Base-by-base conservation (phyloP, 2,113 vertebrate species). In the Anarhynchus alexandrinus region DNA sequence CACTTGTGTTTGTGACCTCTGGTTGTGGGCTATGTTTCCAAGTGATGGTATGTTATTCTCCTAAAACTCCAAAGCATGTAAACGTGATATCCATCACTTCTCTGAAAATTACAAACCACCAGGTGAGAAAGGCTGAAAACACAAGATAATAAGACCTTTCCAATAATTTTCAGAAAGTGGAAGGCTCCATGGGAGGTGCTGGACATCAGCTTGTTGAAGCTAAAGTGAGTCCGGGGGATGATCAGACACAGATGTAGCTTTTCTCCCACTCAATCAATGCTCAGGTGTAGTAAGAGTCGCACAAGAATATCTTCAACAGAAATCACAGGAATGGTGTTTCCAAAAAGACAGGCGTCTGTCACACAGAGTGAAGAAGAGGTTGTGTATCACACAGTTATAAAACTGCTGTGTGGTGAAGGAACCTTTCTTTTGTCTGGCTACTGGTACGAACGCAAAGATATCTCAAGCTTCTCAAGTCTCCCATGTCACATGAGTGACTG, bases 111-210 rank as follows among this genome's bases (percentile, higher is more conserved):
- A 13, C 54, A 65, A 51, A 2, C 30, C 19, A 19, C 12, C 38
- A 13, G 42, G 38, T 42, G 66, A 54, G 84, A 29, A 32, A 5
- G 66, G 45, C 36, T 82, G 73, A 21, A n/a, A 74, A 51, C 52
- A 62, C 9, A 3, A 47, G 20, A 5, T 47, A 43, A 4, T 27
- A 8, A 72, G 47, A 34, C 2, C 12, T 18, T 15, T 16, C 32
- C 70, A 76, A 26, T 17, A 32, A 19, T 79, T 59, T 32, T 29
- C 30, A 45, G 62, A 4, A 8, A 25, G 47, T 14, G 30, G 30
- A 29, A 67, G 34, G 49, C 25, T 80, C 55, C 0, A 0, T 0
- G 42, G 52, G 0, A 21, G 62, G 49, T 26, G 66, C 34, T 77
- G 71, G 88, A n/a, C 20, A 77, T 72, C 18, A 34, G 21, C 32